Evolutionary conservation across 2,797 vertebrate genomes (phyloP), one percentile per base, ranked within the genome.

Genomic region (Etheostoma perlongum): DNA sequence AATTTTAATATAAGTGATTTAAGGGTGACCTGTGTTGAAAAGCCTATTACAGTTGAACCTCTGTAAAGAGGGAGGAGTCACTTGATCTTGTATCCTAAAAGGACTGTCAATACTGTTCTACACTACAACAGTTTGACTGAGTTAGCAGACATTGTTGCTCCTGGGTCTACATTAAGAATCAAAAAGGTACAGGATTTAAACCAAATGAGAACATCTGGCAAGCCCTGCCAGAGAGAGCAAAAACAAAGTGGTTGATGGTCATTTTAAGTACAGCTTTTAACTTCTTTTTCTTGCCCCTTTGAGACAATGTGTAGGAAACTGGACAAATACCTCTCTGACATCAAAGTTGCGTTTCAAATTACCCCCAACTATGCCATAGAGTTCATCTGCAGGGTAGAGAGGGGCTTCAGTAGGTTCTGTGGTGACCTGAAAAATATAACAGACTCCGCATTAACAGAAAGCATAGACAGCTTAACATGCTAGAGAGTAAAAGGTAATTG

Each of bases 261-360:
- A 40, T 40, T 40, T 40, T 40, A 40, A 40, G 10, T 64, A 13
- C n/a, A 53, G 42, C 16, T 14, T 42, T 8, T 18, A 72, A 25
- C 1, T 4, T 64, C 23, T 11, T 30, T 19, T 59, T 54, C 11
- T 46, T 36, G n/a, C 12, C 2, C 12, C 13, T 65, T 76, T 21
- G 4, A 68, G 5, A 7, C 33, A 47, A 21, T 6, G 9, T 16
- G 19, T 47, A 71, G 54, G 18, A 81, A 81, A 59, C 15, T 52
- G 19, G 23, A 14, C 13, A 55, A 53, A 48, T 93, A 98, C 98
- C 97, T 99, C 98, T 94, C 96, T 95, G 87, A 99, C 89, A 86
- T 99, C 98, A 89, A 99, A 98, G 85, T 93, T 98, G 81, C 97
- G 96, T 93, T 99, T 99, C 30, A 99, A 87, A 83, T 99, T 98